Conservation (phyloP, 2,888 invertebrate genomes). For the Cacoxenus indagator region DNA sequence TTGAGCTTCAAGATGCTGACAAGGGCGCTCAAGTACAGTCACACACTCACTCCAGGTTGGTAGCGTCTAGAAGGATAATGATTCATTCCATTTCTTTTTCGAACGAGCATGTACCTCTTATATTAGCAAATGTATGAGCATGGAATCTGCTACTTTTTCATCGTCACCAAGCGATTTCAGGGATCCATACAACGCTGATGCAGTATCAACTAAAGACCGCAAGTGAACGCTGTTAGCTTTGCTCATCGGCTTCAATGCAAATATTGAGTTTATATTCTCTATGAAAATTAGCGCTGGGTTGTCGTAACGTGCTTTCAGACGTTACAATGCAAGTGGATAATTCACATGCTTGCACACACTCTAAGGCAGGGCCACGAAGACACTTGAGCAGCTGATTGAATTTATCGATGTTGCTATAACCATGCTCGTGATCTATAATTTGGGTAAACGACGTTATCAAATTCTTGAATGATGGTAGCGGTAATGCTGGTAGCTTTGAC, state of each 20-base stretch:
- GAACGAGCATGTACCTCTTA: constrained; percentile 7
- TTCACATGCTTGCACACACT: not conserved
- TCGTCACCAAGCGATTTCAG: not conserved
- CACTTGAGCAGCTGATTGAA: not conserved
- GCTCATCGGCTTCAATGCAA: not conserved
- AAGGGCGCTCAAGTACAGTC: no score
- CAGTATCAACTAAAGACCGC: constrained; percentile 9
- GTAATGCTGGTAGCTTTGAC: not conserved
- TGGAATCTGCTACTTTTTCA: constrained; percentile 7
- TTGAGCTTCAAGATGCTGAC: not conserved
- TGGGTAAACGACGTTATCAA: not conserved
- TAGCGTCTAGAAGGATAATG: not conserved
- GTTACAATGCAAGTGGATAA: not conserved
- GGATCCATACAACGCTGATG: constrained; percentile 18
- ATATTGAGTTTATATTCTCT: constrained; percentile 19
- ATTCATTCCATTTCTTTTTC: constrained; percentile 20
- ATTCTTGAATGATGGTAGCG: not conserved
- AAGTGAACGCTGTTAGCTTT: not conserved
- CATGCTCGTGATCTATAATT: not conserved
- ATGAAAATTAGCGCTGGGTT: constrained; percentile 16
- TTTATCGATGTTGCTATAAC: not conserved
- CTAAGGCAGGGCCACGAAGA: not conserved
- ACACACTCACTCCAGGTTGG: no score
- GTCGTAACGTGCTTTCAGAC: constrained; percentile 18
- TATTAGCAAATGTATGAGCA: constrained; percentile 20